phyloP scores from a whole-genome alignment of 1,140 invertebrate species.

The Lanistes nyassanus region DNA sequence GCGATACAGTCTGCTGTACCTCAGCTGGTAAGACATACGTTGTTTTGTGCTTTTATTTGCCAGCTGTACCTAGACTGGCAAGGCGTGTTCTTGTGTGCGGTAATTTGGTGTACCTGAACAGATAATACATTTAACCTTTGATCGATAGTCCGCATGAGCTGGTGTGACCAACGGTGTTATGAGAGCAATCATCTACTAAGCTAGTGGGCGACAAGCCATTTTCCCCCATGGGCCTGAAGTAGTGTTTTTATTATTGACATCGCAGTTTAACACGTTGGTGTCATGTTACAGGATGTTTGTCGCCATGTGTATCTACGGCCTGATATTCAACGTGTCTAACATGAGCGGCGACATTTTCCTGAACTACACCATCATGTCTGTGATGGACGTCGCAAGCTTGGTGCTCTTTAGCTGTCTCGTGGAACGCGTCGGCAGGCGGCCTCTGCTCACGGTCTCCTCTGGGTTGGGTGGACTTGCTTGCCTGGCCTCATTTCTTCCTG shows the following conservation, averaged over 20 bases:
- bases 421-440: slow-evolving; percentile 40
- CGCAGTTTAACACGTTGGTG: background rate
- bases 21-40: slow-evolving; percentile 36
- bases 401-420: slow-evolving; percentile 69
- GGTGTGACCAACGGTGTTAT: no score
- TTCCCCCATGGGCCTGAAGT: no score
- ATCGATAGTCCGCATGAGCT: no score
- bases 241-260: background rate
- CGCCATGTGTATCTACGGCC: slow-evolving; percentile 72
- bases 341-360: slow-evolving; percentile 52
- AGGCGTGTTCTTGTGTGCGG: no score
- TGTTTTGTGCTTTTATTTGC: background rate
- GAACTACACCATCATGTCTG: slow-evolving; percentile 64
- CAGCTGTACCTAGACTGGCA: no score
- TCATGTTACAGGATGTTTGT: slow-evolving; percentile 73
- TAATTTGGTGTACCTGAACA: background rate
- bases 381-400: slow-evolving; percentile 82
- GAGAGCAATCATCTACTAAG: no score
- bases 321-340: slow-evolving; percentile 68
- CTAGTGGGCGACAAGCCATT: no score
- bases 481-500: slow-evolving; percentile 34
- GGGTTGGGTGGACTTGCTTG: slow-evolving; percentile 41
- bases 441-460: slow-evolving; percentile 32
- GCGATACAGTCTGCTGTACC: slow-evolving; percentile 37
- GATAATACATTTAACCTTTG: no score